A percentile compares a stretch with the other conserved stretches of the same genome.
Conservation (phyloP, 2,113 vertebrate species). For the Halcyon senegalensis region DNA sequence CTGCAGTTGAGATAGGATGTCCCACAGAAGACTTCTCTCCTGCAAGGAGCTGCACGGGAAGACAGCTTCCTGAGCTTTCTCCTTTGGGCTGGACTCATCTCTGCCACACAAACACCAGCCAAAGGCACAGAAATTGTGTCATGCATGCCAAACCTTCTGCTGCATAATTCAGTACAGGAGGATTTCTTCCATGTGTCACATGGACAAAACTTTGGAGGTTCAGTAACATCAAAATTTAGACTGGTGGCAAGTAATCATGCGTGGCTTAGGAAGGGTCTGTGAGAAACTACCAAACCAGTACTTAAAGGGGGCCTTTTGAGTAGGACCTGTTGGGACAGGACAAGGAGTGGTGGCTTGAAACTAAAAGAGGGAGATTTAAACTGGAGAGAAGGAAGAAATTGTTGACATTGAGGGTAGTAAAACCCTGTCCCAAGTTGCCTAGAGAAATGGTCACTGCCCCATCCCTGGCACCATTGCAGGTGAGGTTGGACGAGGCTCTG, state of each 20-base stretch:
- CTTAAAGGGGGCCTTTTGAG: neutral
- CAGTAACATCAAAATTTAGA: neutral
- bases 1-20: neutral
- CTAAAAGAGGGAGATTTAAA: neutral
- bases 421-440: neutral
- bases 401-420: neutral
- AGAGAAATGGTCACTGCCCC: neutral
- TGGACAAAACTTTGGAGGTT: neutral
- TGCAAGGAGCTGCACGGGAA: neutral
- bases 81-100: neutral
- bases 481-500: neutral
- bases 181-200: neutral
- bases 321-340: neutral
- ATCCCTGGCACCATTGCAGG: neutral
- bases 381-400: neutral
- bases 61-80: neutral
- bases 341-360: neutral
- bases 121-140: accelerated
- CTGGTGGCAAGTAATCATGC: neutral
- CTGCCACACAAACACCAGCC: accelerated
- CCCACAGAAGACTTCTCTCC: neutral
- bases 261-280: neutral
- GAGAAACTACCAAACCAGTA: neutral
- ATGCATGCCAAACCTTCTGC: neutral
- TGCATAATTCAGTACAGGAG: neutral